Conservation (phyloP, 1,140 invertebrate genomes). For the Drosophila melanogaster region Release_6_plus_ISO1_MT NC_004354.4:6886501-6887000, state of each 20-base stretch:
- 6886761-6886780: not conserved
- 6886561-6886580: constrained; percentile 51
- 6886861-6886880: no score
- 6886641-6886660: not conserved
- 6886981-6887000: not conserved
- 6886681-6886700: not conserved
- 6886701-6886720: not conserved
- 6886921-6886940: not conserved
- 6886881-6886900: not conserved
- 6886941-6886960: constrained; percentile 8
- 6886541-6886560: constrained; percentile 42
- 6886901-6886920: not conserved
- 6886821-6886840: no score
- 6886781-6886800: no score
- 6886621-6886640: constrained; percentile 1
- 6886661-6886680: not conserved
- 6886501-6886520: constrained; percentile 39
- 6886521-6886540: constrained; percentile 34
- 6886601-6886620: constrained; percentile 31
- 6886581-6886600: constrained; percentile 48
- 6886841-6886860: no score
- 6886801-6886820: no score
- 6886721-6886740: constrained; percentile 22
- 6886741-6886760: constrained; percentile 8
- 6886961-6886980: constrained; percentile 21